Base-by-base conservation (phyloP, 2,888 invertebrate species). In the Tridacna crocea region DNA sequence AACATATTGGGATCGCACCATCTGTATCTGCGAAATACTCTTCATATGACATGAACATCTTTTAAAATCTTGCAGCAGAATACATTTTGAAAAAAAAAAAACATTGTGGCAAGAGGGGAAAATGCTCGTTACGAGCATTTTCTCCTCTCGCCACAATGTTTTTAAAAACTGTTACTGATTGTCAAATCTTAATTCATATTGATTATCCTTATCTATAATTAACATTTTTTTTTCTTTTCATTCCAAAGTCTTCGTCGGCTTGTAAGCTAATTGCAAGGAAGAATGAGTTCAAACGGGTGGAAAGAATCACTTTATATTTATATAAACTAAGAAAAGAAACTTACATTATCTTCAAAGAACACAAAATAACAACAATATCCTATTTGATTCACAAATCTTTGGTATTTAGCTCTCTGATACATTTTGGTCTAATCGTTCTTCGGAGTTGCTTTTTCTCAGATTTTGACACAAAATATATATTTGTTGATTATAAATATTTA, bases 341-440 rank as follows among this genome's bases (percentile, higher is more conserved):
- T 80, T 80, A 80, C 76, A 80, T 76, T 27, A 51, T 55, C 17
- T 24, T 70, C 27, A 46, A 70, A 19, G 24, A 72, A 72, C 70
- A 75, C 68, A 63, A 72, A 65, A 75, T 36, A 36, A 36, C 36
- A 72, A 72, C 48, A 58, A 70, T 75, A 75, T 80, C 80, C 80
- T 72, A 72, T 75, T 72, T 58, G 58, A 70, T 70, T 60, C 75
- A 78, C 72, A 72, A 48, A 55, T 80, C 80, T 80, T 81, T 79
- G 77, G 81, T 81, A 48, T 68, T 47, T n/a, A 70, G 70, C 70
- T 70, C 46, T 48, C 66, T 36, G 66, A 66, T 46, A 26, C 11
- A 55, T 55, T 55, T 15, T 55, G 15, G 55, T 55, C 19, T 55
- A 19, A 6, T 55, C 19, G 55, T 19, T 55, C 15, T 55, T 55